Conservation (phyloP, 2,113 vertebrate genomes). For the Strigops habroptila region DNA sequence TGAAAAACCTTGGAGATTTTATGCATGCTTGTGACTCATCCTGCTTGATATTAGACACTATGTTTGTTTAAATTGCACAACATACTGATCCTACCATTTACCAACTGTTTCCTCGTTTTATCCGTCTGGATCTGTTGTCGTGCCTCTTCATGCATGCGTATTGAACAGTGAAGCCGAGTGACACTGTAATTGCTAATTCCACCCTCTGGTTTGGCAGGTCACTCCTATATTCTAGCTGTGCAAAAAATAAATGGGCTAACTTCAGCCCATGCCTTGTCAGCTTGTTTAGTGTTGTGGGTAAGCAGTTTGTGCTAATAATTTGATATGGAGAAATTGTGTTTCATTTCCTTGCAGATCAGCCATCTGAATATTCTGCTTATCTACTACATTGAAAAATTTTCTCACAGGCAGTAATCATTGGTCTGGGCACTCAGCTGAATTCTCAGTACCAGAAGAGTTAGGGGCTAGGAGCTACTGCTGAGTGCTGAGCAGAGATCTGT, state of each 20-base stretch:
- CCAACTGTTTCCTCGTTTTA: not conserved
- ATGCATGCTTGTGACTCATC: not conserved
- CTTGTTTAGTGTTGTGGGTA: not conserved
- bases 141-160: not conserved
- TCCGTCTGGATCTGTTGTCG: slow-evolving; percentile 40
- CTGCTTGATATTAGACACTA: not conserved
- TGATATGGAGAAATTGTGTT: not conserved
- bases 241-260: not conserved
- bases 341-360: not conserved
- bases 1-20: not conserved
- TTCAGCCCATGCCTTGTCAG: slow-evolving; percentile 10
- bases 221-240: not conserved
- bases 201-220: not conserved
- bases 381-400: not conserved
- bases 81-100: not conserved
- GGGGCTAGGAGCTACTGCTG: not conserved
- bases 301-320: not conserved
- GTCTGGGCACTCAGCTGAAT: not conserved
- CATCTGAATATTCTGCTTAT: not conserved
- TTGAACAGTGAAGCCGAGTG: not conserved
- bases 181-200: not conserved
- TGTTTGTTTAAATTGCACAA: slow-evolving; percentile 52
- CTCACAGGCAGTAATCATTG: not conserved
- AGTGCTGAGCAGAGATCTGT: not conserved
- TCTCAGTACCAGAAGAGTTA: not conserved